Evolutionary conservation across 1,140 invertebrate species (phyloP).

Genomic region (Diabrotica virgifera): DNA sequence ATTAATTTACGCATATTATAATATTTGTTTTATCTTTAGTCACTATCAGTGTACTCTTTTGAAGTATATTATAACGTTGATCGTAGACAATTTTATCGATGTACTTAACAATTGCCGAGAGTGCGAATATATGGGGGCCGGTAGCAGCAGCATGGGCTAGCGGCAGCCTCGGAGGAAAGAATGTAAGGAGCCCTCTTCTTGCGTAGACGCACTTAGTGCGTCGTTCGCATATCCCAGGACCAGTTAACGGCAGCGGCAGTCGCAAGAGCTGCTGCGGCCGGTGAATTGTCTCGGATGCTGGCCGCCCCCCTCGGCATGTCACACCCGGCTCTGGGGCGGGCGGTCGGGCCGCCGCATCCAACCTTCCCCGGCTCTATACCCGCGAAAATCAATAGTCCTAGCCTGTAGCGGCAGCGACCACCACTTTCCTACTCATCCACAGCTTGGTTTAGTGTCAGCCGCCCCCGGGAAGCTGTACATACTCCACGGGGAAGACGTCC

Average conservation of each 20-base stretch:
- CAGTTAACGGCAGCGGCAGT: background rate
- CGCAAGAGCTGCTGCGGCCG: constrained; percentile 7
- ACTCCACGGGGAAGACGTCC: background rate
- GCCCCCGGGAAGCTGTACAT: background rate
- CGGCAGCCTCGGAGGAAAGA: background rate
- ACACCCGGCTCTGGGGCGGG: constrained; percentile 8
- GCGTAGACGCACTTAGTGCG: background rate
- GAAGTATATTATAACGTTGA: no score
- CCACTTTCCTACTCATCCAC: background rate
- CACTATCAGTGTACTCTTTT: no score
- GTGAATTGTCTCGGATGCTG: constrained; percentile 7
- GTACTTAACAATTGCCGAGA: no score
- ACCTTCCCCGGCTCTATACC: background rate
- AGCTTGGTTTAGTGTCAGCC: background rate
- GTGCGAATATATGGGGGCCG: no score
- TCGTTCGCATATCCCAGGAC: background rate
- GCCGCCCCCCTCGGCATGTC: constrained; percentile 10
- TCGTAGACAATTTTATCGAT: no score
- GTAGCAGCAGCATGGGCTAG: no score
- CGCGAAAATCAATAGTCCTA: constrained; percentile 18
- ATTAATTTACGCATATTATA: no score
- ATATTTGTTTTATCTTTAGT: no score
- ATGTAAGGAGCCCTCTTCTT: background rate
- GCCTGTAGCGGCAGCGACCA: constrained; percentile 12
- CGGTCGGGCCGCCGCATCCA: constrained; percentile 4